Evolutionary conservation across 2,888 invertebrate species (phyloP), one percentile per base, ranked within the genome.

Genomic region (Lasiommata megera): DNA sequence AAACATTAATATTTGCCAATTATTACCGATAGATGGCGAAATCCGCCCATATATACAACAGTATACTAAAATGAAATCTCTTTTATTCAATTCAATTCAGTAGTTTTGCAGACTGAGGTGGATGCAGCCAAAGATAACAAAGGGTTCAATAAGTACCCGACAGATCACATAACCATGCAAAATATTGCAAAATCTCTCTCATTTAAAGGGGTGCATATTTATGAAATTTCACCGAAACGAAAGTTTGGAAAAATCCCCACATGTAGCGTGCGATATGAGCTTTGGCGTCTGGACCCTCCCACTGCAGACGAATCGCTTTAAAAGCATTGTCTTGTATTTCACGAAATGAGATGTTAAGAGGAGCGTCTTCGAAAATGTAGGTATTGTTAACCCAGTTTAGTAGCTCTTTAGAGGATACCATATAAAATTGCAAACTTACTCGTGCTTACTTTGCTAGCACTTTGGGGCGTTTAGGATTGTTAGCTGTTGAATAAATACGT

Each of bases 241-340:
- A 71, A 70, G 70, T 74, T 65, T 66, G 68, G 66, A 70, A 71
- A 73, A 70, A 66, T 70, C 70, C 66, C 68, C 65, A 69, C 67
- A 69, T 68, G 67, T 69, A 37, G 14, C n/a, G 37, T 14, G 14
- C 9, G 11, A 11, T 34, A 34, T 11, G 34, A 11, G 73, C 67
- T 68, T 68, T 68, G 73, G 77, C 73, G 66, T 67, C 68, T 69
- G 74, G 78, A 73, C 78, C 83, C 80, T 71, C 77, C 67, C 73
- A 76, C 78, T 78, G 79, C 79, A 81, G 76, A 67, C 65, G 71
- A 82, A 82, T 77, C 78, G 79, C 79, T 85, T 40, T 88, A 84
- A 88, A 87, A 89, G 88, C 89, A 82, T 88, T 87, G 84, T 87
- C 88, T 87, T 88, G 89, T 88, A 80, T 76, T 79, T 73, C 73